These are phyloP conservation scores for Pedicia rivosa DNA, from an alignment of 2,888 invertebrate genomes.

Conservation along the genomic window DNA sequence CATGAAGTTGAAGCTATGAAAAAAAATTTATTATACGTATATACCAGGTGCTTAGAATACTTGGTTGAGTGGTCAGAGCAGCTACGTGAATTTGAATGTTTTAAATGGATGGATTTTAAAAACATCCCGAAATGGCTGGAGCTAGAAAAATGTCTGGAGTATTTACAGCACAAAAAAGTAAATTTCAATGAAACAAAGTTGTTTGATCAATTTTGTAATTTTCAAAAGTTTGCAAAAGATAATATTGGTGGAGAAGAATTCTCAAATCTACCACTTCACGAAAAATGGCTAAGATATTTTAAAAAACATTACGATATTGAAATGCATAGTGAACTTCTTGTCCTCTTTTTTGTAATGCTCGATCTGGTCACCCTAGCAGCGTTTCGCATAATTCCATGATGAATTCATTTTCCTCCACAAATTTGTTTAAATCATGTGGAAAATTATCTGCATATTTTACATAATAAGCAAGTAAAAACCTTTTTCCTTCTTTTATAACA, in stretches of 20 bases:
- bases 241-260: not conserved
- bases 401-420: no score
- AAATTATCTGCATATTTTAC: no score
- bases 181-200: no score
- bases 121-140: not conserved
- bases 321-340: not conserved
- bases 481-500: no score
- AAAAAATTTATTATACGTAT: slow-evolving; percentile 1
- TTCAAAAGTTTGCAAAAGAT: not conserved
- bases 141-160: not conserved
- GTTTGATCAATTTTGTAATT: not conserved
- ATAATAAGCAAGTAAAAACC: no score
- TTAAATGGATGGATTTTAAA: not conserved
- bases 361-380: no score
- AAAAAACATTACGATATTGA: not conserved
- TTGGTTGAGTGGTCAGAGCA: not conserved
- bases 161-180: not conserved
- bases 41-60: slow-evolving; percentile 2
- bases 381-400: no score
- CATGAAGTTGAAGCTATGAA: not conserved
- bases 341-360: no score
- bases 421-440: no score
- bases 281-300: slow-evolving; percentile 1
- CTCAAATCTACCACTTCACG: not conserved
- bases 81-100: not conserved